These are phyloP conservation scores for Habropoda laboriosa DNA, from an alignment of 1,140 invertebrate genomes.

Conservation along the genomic window DNA sequence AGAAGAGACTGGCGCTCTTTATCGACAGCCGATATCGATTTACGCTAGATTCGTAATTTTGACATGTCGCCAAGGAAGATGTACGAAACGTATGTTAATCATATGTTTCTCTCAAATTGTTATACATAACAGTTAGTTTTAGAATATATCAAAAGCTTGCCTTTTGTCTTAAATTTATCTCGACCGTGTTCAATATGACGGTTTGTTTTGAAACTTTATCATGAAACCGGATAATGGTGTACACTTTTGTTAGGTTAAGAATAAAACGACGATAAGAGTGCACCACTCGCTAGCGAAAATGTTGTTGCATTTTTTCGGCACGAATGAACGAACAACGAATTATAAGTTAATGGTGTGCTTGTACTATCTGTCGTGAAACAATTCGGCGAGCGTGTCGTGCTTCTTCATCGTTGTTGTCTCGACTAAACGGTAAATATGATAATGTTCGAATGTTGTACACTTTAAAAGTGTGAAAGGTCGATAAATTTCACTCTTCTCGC, in stretches of 20 bases:
- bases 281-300: constrained; percentile 15
- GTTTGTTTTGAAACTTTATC: background rate
- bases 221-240: background rate
- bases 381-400: background rate
- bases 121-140: background rate
- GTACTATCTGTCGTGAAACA: constrained; percentile 1
- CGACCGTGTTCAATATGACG: background rate
- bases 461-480: background rate
- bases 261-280: background rate
- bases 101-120: background rate
- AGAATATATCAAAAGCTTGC: background rate
- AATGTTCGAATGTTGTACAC: background rate
- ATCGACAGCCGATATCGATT: background rate
- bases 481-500: background rate
- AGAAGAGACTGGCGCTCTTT: background rate
- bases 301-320: background rate
- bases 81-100: background rate
- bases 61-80: background rate
- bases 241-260: background rate
- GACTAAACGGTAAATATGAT: background rate
- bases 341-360: constrained; percentile 16
- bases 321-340: background rate
- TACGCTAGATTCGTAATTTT: background rate
- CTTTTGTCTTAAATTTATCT: background rate
- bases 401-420: background rate